phyloP scores from a whole-genome alignment of 2,888 invertebrate species.

The Myathropa florea region DNA sequence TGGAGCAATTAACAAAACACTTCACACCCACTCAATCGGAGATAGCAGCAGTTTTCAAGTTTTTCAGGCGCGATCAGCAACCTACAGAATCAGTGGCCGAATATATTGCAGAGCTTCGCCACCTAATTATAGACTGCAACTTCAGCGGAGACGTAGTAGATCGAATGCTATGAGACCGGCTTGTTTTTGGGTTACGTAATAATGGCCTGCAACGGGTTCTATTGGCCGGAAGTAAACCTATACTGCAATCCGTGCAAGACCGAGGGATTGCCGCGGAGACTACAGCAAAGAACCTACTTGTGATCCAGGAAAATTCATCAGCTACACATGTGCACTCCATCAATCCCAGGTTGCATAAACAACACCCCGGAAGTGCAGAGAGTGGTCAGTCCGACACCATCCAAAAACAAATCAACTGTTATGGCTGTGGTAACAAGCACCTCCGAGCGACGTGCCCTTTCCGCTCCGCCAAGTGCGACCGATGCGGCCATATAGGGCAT shows the following conservation, averaged over 20 bases:
- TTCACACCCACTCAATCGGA: slow-evolving; percentile 15
- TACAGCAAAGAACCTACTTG: not conserved
- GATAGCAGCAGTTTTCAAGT: slow-evolving; percentile 10
- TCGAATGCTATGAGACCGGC: slow-evolving; percentile 3
- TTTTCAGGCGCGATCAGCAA: slow-evolving; percentile 22
- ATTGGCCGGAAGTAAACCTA: no score
- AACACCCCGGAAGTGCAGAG: no score
- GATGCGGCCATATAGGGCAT: no score
- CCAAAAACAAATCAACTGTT: not conserved
- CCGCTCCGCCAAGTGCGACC: not conserved
- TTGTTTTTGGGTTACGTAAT: slow-evolving; percentile 11
- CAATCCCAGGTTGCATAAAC: not conserved
- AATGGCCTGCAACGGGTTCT: not conserved
- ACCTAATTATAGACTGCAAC: not conserved
- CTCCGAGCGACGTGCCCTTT: not conserved
- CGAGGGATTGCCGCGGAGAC: no score
- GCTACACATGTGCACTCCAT: not conserved
- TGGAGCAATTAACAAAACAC: not conserved
- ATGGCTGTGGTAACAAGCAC: not conserved
- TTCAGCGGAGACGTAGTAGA: not conserved
- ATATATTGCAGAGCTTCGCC: slow-evolving; percentile 10
- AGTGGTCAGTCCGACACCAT: not conserved
- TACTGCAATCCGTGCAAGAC: no score
- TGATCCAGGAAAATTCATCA: slow-evolving; percentile 10
- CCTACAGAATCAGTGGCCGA: not conserved